phyloP scores from a whole-genome alignment of 2,797 vertebrate species.

The Gorsachius magnificus region DNA sequence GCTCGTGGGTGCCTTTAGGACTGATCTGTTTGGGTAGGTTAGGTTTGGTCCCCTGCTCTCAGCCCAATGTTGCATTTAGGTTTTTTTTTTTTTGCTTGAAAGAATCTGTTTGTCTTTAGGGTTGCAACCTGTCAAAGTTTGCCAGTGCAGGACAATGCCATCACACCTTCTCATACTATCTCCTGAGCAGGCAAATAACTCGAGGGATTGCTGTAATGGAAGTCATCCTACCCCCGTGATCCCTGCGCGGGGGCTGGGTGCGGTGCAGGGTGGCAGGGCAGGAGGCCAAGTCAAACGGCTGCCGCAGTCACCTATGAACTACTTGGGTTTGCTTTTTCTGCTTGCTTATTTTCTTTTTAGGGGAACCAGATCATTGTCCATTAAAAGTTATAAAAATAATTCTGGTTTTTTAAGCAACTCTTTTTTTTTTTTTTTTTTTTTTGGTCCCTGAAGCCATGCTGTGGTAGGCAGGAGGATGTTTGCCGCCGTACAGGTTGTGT shows the following conservation, averaged over 20 bases:
- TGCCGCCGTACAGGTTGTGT: rapidly evolving
- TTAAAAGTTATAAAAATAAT: not conserved
- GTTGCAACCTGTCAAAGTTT: conserved; percentile 74
- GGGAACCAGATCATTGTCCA: rapidly evolving
- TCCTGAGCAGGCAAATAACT: conserved; percentile 24
- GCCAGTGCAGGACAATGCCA: conserved; percentile 45
- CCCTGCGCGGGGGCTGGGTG: not conserved
- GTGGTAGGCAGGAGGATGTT: rapidly evolving
- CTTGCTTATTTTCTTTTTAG: not conserved
- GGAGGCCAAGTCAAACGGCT: not conserved
- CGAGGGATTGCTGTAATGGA: not conserved
- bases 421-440: too few species aligned
- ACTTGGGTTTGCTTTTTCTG: not conserved
- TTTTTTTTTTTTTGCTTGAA: conserved; percentile 61
- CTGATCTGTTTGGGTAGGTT: conserved; percentile 21
- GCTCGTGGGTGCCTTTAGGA: not conserved
- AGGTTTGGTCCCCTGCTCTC: not conserved
- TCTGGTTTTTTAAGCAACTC: not conserved
- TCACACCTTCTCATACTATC: not conserved
- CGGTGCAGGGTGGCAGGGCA: not conserved
- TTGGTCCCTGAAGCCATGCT: not conserved
- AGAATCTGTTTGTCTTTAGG: conserved; percentile 78
- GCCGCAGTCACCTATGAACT: not conserved
- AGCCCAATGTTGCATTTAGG: conserved; percentile 29
- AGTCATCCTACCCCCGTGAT: not conserved